Conservation (phyloP, 2,888 invertebrate genomes). For the Odontomyia ornata region DNA sequence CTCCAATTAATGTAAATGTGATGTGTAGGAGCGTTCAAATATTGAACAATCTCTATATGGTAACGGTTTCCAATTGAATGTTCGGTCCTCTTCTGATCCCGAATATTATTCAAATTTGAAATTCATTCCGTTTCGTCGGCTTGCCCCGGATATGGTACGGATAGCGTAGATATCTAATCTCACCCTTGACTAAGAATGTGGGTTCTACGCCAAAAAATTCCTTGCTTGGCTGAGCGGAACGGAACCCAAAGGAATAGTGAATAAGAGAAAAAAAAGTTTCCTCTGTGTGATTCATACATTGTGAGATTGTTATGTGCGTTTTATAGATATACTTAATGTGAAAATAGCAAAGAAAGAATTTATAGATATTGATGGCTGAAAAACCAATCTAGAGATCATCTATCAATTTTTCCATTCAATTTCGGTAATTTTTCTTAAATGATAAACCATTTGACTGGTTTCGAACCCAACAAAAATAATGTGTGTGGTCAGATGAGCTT, state of each 20-base stretch:
- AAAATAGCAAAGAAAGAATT: no score
- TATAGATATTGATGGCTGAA: no score
- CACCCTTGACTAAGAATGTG: neutral
- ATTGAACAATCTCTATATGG: neutral
- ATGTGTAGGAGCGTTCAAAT: neutral
- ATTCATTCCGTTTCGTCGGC: neutral
- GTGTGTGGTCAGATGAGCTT: no score
- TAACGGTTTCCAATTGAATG: neutral
- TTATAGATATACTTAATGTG: no score
- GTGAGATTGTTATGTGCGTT: neutral
- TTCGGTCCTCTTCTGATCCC: neutral
- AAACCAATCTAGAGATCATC: no score
- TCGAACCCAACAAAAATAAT: no score
- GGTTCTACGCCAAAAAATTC: neutral
- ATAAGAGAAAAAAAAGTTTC: neutral
- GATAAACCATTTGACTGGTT: no score
- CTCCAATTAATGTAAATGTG: neutral
- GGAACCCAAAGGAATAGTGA: neutral
- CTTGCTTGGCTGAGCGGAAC: neutral
- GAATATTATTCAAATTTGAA: neutral
- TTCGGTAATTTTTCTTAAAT: no score
- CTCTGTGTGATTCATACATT: neutral
- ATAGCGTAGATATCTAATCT: neutral
- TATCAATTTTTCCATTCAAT: no score
- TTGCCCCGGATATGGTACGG: neutral